Percentiles rank a stretch among this genome's conserved stretches.
phyloP scores from a whole-genome alignment of 2,888 invertebrate genomes.

The Metopia argyrocephala region DNA sequence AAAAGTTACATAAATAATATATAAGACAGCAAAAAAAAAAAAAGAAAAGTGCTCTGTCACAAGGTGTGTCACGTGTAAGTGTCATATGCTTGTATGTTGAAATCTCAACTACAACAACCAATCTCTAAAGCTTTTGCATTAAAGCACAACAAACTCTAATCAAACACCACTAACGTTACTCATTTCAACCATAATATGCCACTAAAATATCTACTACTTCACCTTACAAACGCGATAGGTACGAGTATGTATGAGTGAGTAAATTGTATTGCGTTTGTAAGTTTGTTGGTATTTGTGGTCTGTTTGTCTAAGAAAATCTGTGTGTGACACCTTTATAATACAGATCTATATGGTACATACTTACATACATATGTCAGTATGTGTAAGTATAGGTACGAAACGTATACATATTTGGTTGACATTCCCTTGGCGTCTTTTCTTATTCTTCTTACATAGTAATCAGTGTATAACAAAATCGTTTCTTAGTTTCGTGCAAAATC shows the following conservation, averaged over 20 bases:
- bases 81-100: constrained; percentile 38
- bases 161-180: constrained; percentile 28
- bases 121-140: background rate
- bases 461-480: background rate
- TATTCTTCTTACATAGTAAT: background rate
- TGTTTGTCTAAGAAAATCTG: constrained; percentile 37
- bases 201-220: constrained; percentile 35
- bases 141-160: constrained; percentile 8
- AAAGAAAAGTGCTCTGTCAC: background rate
- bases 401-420: background rate
- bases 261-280: background rate
- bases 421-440: constrained; percentile 11
- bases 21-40: background rate
- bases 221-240: background rate
- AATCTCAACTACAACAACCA: too few relatives aligned
- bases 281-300: background rate
- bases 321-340: constrained; percentile 39
- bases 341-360: constrained; percentile 21
- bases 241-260: background rate
- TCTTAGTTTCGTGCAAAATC: constrained; percentile 12
- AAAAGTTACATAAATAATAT: too few relatives aligned
- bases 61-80: constrained; percentile 53
- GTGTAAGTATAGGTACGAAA: too few relatives aligned
- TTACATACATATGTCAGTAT: background rate
- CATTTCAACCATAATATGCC: constrained; percentile 43